These are phyloP conservation scores for Halyomorpha halys DNA, from an alignment of 1,140 invertebrate species.

Conservation along the genomic window DNA sequence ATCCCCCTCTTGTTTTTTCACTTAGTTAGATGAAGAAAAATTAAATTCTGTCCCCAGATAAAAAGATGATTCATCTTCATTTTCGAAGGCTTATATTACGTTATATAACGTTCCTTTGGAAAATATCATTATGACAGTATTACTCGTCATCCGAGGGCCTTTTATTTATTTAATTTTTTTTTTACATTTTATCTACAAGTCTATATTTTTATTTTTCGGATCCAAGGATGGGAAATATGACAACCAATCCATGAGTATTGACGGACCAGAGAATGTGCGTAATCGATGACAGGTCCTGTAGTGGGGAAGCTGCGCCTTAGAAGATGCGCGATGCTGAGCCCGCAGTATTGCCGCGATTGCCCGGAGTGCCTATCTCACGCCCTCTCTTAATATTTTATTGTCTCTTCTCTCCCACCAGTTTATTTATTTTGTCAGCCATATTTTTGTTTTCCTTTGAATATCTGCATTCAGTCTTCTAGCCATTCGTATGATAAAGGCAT, in stretches of 20 bases:
- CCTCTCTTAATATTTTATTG: conserved; percentile 2
- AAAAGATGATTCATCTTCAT: conserved; percentile 8
- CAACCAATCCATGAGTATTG: too few species aligned
- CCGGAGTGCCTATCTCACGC: conserved; percentile 6
- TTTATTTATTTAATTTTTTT: too few species aligned
- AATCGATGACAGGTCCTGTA: too few species aligned
- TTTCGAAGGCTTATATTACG: not conserved
- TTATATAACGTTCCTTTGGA: not conserved
- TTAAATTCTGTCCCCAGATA: conserved; percentile 2
- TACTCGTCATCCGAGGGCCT: not conserved
- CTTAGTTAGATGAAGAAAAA: conserved; percentile 6
- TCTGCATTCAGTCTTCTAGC: too few species aligned
- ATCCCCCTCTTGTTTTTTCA: conserved; percentile 11
- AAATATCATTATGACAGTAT: not conserved
- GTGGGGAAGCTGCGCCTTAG: too few species aligned
- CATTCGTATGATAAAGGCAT: not conserved
- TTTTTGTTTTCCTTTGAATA: too few species aligned
- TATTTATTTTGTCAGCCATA: too few species aligned
- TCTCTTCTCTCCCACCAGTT: too few species aligned
- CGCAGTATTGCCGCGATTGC: not conserved
- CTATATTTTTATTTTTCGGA: too few species aligned
- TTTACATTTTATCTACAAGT: too few species aligned
- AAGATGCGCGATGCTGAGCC: not conserved
- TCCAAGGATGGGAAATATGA: too few species aligned
- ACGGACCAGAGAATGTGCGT: too few species aligned